Conservation (phyloP, 2,797 vertebrate genomes). For the Alcedo atthis region DNA sequence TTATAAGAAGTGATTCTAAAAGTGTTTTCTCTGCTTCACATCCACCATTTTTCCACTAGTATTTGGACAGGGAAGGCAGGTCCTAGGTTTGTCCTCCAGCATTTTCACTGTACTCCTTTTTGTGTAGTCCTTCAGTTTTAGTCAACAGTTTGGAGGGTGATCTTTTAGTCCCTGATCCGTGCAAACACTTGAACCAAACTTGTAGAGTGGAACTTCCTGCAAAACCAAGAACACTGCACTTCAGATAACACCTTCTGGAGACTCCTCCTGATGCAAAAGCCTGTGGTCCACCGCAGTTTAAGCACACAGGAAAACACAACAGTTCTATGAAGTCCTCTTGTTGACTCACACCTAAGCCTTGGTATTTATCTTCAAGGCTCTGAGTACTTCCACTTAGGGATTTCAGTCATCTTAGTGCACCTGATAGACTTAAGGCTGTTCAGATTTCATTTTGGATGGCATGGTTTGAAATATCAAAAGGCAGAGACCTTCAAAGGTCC, state of each 20-base stretch:
- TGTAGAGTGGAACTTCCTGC: not conserved
- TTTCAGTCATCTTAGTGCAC: not conserved
- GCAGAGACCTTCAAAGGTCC: not conserved
- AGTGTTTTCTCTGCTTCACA: not conserved
- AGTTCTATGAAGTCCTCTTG: not conserved
- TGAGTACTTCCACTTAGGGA: accelerated
- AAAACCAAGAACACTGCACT: not conserved
- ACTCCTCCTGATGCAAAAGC: not conserved
- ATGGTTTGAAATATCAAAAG: not conserved
- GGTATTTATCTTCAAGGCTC: not conserved
- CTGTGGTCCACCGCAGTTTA: not conserved
- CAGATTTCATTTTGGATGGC: not conserved
- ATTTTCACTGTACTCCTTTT: not conserved
- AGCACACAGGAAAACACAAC: not conserved
- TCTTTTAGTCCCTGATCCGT: not conserved
- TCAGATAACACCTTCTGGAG: not conserved
- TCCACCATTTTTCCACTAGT: accelerated
- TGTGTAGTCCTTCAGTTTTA: not conserved
- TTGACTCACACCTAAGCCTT: not conserved
- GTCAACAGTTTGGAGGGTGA: not conserved
- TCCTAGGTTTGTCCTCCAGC: not conserved
- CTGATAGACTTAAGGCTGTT: not conserved
- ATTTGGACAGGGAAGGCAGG: not conserved
- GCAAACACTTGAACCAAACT: not conserved
- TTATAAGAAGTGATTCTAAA: not conserved